Conservation (phyloP, 2,113 vertebrate genomes). For the Esox niger region DNA sequence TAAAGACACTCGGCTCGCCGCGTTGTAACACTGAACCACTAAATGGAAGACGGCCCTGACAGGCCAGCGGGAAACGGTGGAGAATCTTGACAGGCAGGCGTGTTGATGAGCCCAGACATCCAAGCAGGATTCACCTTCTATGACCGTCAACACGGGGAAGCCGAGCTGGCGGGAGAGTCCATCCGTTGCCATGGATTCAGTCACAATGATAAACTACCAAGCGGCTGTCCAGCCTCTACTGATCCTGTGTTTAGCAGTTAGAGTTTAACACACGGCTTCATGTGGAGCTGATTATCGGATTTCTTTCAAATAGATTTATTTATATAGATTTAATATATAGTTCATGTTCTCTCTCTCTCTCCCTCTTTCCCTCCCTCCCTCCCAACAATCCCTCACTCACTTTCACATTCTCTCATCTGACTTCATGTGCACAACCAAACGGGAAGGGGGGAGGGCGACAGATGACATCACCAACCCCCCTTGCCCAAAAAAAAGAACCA, state of each 20-base stretch:
- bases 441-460: slow-evolving; percentile 76
- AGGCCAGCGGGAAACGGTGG: slow-evolving; percentile 73
- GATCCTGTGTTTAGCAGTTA: slow-evolving; percentile 87
- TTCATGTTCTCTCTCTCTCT: no score
- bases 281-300: slow-evolving; percentile 95
- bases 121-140: slow-evolving; percentile 99
- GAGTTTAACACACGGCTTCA: slow-evolving; percentile 84
- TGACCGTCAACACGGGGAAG: slow-evolving; percentile 99
- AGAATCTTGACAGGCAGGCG: slow-evolving; percentile 95
- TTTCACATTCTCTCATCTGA: slow-evolving; percentile 83
- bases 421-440: slow-evolving; percentile 92
- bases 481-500: slow-evolving; percentile 53
- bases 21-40: slow-evolving; percentile 33
- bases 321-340: slow-evolving; percentile 82
- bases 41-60: slow-evolving; percentile 33
- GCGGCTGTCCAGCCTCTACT: slow-evolving; percentile 85
- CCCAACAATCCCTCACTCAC: slow-evolving; percentile 51
- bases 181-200: slow-evolving; percentile 84
- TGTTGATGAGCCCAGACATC: slow-evolving; percentile 94
- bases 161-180: slow-evolving; percentile 77
- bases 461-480: slow-evolving; percentile 98
- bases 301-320: slow-evolving; percentile 65
- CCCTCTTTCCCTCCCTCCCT: slow-evolving; percentile 78
- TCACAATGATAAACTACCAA: slow-evolving; percentile 47
- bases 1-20: neutral